phyloP scores from a whole-genome alignment of 2,888 invertebrate genomes.

The Thysanoteuthis rhombus region DNA sequence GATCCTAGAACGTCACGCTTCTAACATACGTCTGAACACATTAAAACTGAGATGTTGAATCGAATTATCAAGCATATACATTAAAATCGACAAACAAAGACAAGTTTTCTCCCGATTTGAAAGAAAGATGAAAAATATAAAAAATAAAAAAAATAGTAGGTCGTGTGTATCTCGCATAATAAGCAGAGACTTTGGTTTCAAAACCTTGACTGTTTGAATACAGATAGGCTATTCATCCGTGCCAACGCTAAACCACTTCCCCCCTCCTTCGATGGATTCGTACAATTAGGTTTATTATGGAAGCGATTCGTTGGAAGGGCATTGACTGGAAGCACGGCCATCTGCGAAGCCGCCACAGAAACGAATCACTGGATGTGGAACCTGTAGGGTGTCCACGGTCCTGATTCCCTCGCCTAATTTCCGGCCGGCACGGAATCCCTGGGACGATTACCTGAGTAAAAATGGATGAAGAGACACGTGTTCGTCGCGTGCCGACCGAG shows the following conservation, averaged over 20 bases:
- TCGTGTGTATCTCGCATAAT: neutral
- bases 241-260: neutral
- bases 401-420: constrained; percentile 18
- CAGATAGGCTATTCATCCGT: neutral
- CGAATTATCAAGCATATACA: neutral
- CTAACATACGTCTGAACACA: neutral
- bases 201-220: neutral
- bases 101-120: neutral
- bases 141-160: neutral
- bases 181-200: neutral
- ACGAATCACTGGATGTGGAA: neutral
- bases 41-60: neutral
- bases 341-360: neutral
- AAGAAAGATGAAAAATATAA: neutral
- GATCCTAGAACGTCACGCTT: neutral
- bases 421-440: constrained; percentile 15
- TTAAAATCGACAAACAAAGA: neutral
- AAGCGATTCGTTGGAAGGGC: neutral
- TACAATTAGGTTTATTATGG: neutral
- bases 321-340: constrained; percentile 12
- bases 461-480: neutral
- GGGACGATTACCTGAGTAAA: neutral
- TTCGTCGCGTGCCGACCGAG: neutral
- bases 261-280: neutral
- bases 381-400: constrained; percentile 20